Evolutionary conservation across 2,797 vertebrate species (phyloP), one percentile per base, ranked within the genome.

Genomic region (Pelochelys cantorii): DNA sequence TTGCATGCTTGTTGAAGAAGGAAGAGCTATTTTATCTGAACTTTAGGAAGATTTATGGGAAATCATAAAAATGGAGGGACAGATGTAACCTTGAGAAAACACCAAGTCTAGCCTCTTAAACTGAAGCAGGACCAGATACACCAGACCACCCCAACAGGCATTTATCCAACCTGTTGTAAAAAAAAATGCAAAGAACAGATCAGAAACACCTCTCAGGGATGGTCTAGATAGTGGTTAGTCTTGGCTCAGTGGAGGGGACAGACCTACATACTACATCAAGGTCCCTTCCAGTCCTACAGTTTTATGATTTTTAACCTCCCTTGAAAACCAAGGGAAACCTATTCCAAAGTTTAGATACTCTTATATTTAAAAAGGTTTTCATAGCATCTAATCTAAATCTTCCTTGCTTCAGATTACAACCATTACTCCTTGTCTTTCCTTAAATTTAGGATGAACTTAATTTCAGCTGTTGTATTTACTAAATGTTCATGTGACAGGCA

Each of bases 381-480:
- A 9, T 34, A 65, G n/a, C n/a, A 68, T 68, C 18, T 71, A 71
- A 71, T 10, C 18, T 37, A 37, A 71, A 71, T 71, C 34, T 71
- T 37, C 34, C 68, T 68, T 68, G 65, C 17, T 71, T 11, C 10
- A 37, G 68, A 71, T 71, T 71, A 71, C 34, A 71, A 12, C 20
- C 5, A 6, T 22, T 37, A 23, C 17, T 37, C 34, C 3, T 71
- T 71, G n/a, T 34, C 5, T 71, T 37, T 22, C 20, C 10, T 37
- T 71, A n/a, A 71, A 18, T 86, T 27, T 42, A 87, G 81, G 60
- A 86, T 91, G 82, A 86, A 89, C 90, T 96, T 95, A 96, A 86
- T 90, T 96, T 87, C 91, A 96, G 93, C 87, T 88, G 93, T 92
- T 94, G 94, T 95, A 88, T 96, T 87, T 94, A 92, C 85, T 96